Evolutionary conservation across 37 sponge, comb jelly and placozoan species (phyloP).

Genomic region (Hexactinellida sp.): DNA sequence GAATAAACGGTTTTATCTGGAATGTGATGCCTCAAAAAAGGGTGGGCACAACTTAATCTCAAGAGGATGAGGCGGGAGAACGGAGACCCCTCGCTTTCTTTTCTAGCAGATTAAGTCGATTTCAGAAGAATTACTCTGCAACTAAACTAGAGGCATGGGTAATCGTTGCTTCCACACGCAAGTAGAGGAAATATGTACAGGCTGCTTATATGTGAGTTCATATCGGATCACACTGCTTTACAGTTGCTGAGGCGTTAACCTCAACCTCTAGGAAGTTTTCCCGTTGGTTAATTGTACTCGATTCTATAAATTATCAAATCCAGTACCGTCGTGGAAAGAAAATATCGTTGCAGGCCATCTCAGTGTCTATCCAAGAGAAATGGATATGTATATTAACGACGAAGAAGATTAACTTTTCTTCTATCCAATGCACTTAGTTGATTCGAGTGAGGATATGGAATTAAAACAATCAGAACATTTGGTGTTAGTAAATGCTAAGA

Average conservation of each 20-base stretch:
- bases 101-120: background rate
- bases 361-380: too few species aligned
- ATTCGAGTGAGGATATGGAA: too few species aligned
- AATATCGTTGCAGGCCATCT: too few species aligned
- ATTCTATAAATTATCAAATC: too few species aligned
- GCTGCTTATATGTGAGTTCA: background rate
- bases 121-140: background rate
- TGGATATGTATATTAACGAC: too few species aligned
- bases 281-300: background rate
- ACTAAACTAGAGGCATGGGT: background rate
- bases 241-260: background rate
- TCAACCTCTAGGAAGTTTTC: background rate
- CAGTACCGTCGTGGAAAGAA: too few species aligned
- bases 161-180: background rate
- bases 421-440: too few species aligned
- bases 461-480: too few species aligned
- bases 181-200: background rate
- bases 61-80: background rate
- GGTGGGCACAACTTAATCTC: background rate
- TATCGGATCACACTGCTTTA: background rate
- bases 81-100: background rate
- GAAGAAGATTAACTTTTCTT: too few species aligned
- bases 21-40: background rate
- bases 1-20: background rate
- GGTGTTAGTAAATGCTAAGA: too few species aligned